Evolutionary conservation across 2,797 vertebrate species (phyloP).

Genomic region (Manis crassicaudata): DNA sequence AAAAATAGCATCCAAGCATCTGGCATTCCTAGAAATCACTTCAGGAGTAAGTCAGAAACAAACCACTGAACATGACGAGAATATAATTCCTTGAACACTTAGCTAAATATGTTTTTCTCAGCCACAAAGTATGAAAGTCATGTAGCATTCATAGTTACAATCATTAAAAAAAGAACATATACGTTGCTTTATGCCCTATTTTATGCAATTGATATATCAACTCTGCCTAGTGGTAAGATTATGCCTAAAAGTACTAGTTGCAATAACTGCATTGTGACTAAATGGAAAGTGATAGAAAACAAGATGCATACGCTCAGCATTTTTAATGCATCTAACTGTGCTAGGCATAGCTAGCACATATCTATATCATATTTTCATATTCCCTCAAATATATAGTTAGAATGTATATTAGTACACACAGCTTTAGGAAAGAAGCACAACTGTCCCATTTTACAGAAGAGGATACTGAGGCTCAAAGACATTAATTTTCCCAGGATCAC

Average conservation of each 20-base stretch:
- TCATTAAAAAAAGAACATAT: background rate
- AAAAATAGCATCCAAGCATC: background rate
- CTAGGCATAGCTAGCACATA: background rate
- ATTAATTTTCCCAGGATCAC: background rate
- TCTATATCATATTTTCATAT: background rate
- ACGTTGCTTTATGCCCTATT: background rate
- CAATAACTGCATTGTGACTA: background rate
- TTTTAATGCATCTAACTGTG: background rate
- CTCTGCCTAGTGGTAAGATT: background rate
- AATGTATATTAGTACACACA: background rate
- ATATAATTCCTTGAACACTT: background rate
- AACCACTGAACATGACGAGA: background rate
- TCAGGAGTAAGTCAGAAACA: slow-evolving; percentile 5
- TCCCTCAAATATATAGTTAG: background rate
- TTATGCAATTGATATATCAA: slow-evolving; percentile 5
- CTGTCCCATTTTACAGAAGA: background rate
- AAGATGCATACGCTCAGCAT: background rate
- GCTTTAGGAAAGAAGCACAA: background rate
- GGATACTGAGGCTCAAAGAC: background rate
- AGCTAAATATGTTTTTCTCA: background rate
- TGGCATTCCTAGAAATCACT: slow-evolving; percentile 18
- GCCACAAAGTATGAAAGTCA: background rate
- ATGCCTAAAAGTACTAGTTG: background rate
- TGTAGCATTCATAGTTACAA: background rate
- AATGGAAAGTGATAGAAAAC: background rate